Conservation (phyloP, 2,888 invertebrate species). For the Caenorhabditis sp. region DNA sequence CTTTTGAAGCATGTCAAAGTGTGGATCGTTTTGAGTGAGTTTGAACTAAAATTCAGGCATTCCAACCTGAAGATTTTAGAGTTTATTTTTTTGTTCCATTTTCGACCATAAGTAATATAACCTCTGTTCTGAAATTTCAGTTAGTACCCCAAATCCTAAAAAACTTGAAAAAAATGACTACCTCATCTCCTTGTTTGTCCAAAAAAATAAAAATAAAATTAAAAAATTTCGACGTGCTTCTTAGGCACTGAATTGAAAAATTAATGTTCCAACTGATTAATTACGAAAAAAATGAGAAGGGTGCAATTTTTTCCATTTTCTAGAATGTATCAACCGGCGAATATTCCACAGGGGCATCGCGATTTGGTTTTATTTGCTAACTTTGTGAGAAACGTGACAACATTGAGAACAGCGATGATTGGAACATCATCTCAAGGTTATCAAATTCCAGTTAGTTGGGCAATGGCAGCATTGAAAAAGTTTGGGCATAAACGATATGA, state of each 20-base stretch:
- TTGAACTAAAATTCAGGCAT: too few species aligned
- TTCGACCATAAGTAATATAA: too few species aligned
- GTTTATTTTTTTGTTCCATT: too few species aligned
- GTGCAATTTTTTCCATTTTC: constrained; percentile 2
- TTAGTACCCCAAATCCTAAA: too few species aligned
- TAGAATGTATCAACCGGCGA: constrained; percentile 8
- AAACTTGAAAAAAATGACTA: too few species aligned
- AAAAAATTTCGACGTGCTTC: too few species aligned
- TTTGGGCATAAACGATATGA: constrained; percentile 48
- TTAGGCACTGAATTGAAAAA: too few species aligned
- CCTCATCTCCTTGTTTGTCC: too few species aligned
- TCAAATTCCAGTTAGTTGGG: constrained; percentile 34
- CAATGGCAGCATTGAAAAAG: constrained; percentile 55
- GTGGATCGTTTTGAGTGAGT: constrained; percentile 6
- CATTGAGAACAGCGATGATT: constrained; percentile 28
- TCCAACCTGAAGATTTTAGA: too few species aligned
- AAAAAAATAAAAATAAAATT: too few species aligned
- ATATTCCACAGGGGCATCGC: constrained; percentile 11
- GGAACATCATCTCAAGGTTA: constrained; percentile 5
- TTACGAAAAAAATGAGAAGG: too few species aligned
- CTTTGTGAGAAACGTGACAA: constrained; percentile 19
- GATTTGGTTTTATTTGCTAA: constrained; percentile 11
- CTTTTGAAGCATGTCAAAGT: constrained; percentile 22
- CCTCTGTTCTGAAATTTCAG: too few species aligned
- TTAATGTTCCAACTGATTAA: neutral